Conservation (phyloP, 2,888 invertebrate species). For the Drosophila buzzatii region DNA sequence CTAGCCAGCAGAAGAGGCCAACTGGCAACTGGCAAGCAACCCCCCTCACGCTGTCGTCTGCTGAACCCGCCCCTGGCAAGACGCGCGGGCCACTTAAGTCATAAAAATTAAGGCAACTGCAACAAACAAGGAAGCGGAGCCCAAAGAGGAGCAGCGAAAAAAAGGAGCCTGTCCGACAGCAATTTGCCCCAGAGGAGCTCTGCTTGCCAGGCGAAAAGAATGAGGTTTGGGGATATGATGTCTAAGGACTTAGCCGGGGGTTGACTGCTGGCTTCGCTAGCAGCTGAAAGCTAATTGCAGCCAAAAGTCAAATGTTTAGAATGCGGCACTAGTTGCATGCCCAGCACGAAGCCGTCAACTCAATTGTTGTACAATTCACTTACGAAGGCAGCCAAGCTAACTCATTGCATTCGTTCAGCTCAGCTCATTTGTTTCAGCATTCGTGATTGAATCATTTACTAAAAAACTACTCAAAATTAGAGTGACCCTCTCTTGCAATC, state of each 20-base stretch:
- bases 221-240: not conserved
- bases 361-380: constrained; percentile 6
- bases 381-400: not conserved
- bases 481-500: not conserved
- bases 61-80: constrained; percentile 2
- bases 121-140: constrained; percentile 16
- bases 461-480: not conserved
- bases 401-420: constrained; percentile 5
- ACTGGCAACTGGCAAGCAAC: not conserved
- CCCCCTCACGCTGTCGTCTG: not conserved
- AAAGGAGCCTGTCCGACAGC: constrained; percentile 32
- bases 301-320: constrained; percentile 34
- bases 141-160: constrained; percentile 12
- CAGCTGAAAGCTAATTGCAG: constrained; percentile 42
- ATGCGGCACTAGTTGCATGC: constrained; percentile 18
- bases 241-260: not conserved
- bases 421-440: not conserved
- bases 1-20: constrained; percentile 6
- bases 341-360: constrained; percentile 15
- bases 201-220: not conserved
- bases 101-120: constrained; percentile 68
- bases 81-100: constrained; percentile 67
- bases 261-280: not conserved
- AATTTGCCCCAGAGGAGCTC: constrained; percentile 13
- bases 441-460: not conserved